phyloP scores from a whole-genome alignment of 2,797 vertebrate species.

The Mus spretus region DNA sequence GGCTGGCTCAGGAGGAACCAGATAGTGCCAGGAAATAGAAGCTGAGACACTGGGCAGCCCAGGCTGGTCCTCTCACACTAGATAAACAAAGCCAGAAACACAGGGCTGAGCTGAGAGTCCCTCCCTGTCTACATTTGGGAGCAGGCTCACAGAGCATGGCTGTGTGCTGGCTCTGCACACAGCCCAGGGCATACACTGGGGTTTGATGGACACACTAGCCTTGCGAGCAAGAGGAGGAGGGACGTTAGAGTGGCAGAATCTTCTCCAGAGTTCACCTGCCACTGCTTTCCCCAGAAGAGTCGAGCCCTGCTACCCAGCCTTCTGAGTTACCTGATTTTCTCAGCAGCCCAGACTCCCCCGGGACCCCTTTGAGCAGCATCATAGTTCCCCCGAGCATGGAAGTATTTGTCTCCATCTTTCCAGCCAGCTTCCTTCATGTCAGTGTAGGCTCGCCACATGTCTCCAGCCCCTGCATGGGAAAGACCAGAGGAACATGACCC shows the following conservation, averaged over 20 bases:
- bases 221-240: too few relatives aligned
- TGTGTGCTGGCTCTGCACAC: not conserved
- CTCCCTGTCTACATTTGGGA: not conserved
- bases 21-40: not conserved
- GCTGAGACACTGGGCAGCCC: not conserved
- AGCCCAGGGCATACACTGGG: not conserved
- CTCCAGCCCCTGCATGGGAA: constrained; percentile 58
- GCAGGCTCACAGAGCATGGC: too few relatives aligned
- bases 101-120: rapidly evolving
- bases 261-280: not conserved
- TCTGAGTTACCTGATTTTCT: constrained; percentile 63
- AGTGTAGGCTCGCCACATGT: constrained; percentile 77
- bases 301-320: not conserved
- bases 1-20: not conserved
- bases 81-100: not conserved
- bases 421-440: constrained; percentile 80
- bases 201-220: not conserved
- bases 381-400: constrained; percentile 72
- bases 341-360: constrained; percentile 35
- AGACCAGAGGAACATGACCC: not conserved
- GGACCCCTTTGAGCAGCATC: constrained; percentile 55
- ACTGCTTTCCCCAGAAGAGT: not conserved
- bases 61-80: too few relatives aligned
- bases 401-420: constrained; percentile 77
- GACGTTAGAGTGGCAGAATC: too few relatives aligned